These are phyloP conservation scores for Zenarchopterus dispar DNA, from an alignment of 2,797 vertebrate species.

Conservation along the genomic window DNA sequence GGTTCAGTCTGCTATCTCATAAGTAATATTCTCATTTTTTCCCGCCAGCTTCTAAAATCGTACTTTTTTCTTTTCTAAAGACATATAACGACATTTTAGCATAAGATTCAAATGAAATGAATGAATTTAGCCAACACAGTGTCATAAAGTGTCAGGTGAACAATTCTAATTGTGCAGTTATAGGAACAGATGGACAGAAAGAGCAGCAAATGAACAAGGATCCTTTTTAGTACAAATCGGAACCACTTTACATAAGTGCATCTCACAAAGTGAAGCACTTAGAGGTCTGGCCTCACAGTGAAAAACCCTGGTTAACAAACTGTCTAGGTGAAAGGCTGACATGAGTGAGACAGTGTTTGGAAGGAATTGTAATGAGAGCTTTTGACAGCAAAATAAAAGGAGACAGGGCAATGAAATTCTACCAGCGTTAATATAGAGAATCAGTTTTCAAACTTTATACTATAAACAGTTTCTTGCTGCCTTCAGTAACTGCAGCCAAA, in stretches of 20 bases:
- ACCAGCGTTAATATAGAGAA: conserved; percentile 4
- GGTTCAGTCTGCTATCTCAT: conserved; percentile 12
- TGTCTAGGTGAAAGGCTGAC: conserved; percentile 6
- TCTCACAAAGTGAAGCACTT: conserved; percentile 35
- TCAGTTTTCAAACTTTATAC: conserved; percentile 19
- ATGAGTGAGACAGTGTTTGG: not conserved
- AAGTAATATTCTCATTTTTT: not conserved
- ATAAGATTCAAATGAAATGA: not conserved
- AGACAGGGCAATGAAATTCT: not conserved
- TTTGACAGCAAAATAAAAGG: conserved; percentile 2
- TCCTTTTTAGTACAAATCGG: conserved; percentile 49
- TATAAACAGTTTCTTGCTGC: conserved; percentile 27
- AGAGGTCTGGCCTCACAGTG: conserved; percentile 10
- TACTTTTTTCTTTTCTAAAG: not conserved
- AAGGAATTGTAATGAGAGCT: not conserved
- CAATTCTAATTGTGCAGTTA: conserved; percentile 34
- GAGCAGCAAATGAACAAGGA: conserved; percentile 50
- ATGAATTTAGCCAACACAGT: conserved; percentile 6
- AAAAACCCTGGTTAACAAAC: conserved; percentile 20
- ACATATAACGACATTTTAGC: too few relatives aligned
- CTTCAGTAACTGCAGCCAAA: conserved; percentile 47
- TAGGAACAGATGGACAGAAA: conserved; percentile 63
- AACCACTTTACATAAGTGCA: conserved; percentile 44
- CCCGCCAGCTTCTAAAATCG: conserved; percentile 18
- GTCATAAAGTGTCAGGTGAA: conserved; percentile 8